phyloP scores from a whole-genome alignment of 2,797 vertebrate species.

The Liasis olivaceus region DNA sequence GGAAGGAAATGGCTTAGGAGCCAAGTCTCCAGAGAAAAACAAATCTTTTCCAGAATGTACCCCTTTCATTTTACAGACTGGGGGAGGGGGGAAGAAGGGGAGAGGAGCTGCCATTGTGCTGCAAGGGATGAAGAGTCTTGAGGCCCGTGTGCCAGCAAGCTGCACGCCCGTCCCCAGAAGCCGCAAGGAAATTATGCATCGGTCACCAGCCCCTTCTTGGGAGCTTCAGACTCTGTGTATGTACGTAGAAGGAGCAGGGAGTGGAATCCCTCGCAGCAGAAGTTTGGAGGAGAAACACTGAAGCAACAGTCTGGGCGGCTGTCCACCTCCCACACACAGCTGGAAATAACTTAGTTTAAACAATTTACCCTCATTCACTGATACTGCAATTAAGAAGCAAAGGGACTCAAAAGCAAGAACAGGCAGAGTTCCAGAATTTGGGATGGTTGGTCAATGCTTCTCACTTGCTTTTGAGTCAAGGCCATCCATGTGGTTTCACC shows the following conservation, averaged over 20 bases:
- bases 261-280: neutral
- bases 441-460: neutral
- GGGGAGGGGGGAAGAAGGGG: neutral
- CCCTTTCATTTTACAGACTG: neutral
- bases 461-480: neutral
- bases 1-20: neutral
- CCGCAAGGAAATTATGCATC: neutral
- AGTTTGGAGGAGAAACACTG: conserved; percentile 24
- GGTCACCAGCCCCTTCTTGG: neutral
- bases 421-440: neutral
- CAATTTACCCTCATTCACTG: conserved; percentile 60
- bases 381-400: conserved; percentile 48
- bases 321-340: conserved; percentile 65
- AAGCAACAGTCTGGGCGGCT: conserved; percentile 57
- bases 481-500: neutral
- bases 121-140: neutral
- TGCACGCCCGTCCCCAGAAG: neutral
- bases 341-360: conserved; percentile 71
- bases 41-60: neutral
- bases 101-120: neutral
- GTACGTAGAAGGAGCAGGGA: neutral
- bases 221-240: neutral
- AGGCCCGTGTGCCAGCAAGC: neutral
- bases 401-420: conserved; percentile 49
- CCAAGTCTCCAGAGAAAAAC: neutral